These are phyloP conservation scores for Lanius collurio DNA, from an alignment of 2,113 vertebrate genomes.

Conservation along the genomic window DNA sequence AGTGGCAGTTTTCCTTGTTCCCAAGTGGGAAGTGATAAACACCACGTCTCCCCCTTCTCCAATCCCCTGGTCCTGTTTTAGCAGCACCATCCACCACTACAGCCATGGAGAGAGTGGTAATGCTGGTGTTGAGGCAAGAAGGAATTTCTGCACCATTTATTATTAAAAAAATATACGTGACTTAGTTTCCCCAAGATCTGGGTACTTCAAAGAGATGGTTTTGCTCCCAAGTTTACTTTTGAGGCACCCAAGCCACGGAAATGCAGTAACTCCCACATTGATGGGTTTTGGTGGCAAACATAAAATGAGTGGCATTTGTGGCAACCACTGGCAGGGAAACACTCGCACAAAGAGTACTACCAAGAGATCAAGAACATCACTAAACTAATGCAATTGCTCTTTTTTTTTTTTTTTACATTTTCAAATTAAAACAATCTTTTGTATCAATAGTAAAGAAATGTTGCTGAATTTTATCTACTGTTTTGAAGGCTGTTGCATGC, in stretches of 20 bases:
- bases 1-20: accelerated
- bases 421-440: neutral
- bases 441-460: neutral
- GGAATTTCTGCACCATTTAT: neutral
- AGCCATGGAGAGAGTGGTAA: neutral
- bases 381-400: neutral
- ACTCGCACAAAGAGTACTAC: neutral
- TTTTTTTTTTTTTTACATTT: neutral
- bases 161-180: accelerated
- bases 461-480: neutral
- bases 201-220: neutral
- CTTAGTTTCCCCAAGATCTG: neutral
- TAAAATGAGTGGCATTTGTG: neutral
- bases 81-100: neutral
- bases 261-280: accelerated
- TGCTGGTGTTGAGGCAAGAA: neutral
- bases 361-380: neutral
- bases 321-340: neutral
- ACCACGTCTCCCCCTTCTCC: accelerated
- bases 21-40: neutral
- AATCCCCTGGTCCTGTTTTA: neutral
- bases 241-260: neutral
- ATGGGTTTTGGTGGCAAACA: neutral
- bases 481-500: neutral
- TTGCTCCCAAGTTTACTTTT: neutral